Conservation (phyloP, 2,113 vertebrate genomes). For the Calypte anna region DNA sequence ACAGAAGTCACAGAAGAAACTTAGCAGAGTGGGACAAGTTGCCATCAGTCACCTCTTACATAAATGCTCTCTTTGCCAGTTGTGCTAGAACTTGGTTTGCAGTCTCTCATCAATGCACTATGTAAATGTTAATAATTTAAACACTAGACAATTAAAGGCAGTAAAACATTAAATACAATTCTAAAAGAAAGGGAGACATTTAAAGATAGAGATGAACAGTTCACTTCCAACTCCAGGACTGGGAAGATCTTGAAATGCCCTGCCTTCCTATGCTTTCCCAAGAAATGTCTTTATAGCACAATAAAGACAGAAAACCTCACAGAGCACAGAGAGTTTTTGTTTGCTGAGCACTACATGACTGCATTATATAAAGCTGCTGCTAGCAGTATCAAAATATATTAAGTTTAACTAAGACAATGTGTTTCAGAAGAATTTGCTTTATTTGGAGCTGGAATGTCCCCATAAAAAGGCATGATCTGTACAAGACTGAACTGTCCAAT, state of each 20-base stretch:
- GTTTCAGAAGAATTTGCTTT: conserved; percentile 78
- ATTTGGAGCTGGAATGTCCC: conserved; percentile 76
- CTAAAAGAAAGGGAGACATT: neutral
- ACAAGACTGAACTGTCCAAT: conserved; percentile 40
- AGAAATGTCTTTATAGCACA: too few species aligned
- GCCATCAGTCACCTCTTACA: conserved; percentile 26
- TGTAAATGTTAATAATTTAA: neutral
- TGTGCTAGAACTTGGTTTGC: neutral
- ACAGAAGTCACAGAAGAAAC: conserved; percentile 41
- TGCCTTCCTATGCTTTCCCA: neutral
- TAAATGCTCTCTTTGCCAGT: neutral
- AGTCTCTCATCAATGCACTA: neutral
- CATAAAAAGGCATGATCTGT: conserved; percentile 79
- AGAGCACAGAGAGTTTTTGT: conserved; percentile 34
- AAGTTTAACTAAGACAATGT: conserved; percentile 76
- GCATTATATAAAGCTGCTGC: conserved; percentile 66
- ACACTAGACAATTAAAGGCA: neutral
- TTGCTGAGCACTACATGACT: conserved; percentile 20
- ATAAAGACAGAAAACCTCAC: too few species aligned
- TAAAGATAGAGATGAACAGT: neutral
- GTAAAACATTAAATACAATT: neutral
- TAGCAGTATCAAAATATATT: conserved; percentile 73
- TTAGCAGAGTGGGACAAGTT: neutral
- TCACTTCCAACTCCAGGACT: neutral
- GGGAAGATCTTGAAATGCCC: neutral